These are phyloP conservation scores for Ptilonorhynchus violaceus DNA, from an alignment of 2,113 vertebrate genomes.

Conservation along the genomic window DNA sequence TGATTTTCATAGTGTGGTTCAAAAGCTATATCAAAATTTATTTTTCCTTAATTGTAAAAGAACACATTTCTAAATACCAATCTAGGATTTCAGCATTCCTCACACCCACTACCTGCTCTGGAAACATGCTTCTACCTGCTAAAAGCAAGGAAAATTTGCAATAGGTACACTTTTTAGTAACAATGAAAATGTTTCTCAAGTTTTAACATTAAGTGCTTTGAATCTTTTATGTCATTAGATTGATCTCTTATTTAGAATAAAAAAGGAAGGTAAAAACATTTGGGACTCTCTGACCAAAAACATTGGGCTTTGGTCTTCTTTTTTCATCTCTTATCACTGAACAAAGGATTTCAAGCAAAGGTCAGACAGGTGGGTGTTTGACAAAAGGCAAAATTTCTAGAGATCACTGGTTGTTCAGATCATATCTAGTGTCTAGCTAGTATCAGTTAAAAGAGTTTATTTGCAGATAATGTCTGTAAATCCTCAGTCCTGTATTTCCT, in stretches of 20 bases:
- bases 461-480: neutral
- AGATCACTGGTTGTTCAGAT: neutral
- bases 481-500: neutral
- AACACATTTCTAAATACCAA: neutral
- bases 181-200: neutral
- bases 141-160: neutral
- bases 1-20: neutral
- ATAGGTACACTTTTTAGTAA: neutral
- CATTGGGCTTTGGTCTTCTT: neutral
- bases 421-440: neutral
- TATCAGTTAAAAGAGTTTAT: neutral
- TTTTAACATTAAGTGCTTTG: neutral
- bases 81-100: neutral
- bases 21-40: neutral
- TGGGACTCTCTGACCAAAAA: neutral
- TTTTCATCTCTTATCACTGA: neutral
- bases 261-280: neutral
- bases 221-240: neutral
- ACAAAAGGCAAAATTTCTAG: neutral
- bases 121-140: neutral
- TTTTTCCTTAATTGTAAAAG: neutral
- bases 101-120: neutral
- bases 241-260: neutral
- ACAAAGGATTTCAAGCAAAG: neutral
- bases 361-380: neutral